Evolutionary conservation across 2,888 invertebrate species (phyloP), one percentile per base, ranked within the genome.

Genomic region (Torymus texanus): DNA sequence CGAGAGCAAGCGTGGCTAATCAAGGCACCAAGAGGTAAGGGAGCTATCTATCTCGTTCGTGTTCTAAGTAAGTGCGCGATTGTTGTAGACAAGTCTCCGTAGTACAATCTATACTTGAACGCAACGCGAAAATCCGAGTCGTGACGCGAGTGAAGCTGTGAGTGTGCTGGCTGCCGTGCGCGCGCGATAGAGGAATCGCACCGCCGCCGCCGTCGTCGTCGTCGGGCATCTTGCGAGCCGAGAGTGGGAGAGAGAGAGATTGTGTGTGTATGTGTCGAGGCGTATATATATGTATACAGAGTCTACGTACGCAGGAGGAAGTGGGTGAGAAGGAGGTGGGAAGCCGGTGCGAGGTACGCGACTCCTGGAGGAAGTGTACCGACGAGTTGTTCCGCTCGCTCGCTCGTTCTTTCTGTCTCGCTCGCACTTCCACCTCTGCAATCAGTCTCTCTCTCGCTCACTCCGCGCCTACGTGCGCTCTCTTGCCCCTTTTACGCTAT

Each of bases 1-100:
- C 62, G 67, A 50, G 78, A 78, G 79, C 81, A 79, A 85, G 95
- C 95, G 95, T 95, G 95, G 95, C 95, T 95, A 95, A 94, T 94
- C 94, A 94, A 94, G 94, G 94, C 93, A 94, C 94, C 92, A 94
- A 94, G 94, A 94, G 95, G 94, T 94, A 93, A 92, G 88, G 41
- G 41, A 41, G 41, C 41, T 41, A 41, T 4, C 41, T 41, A 41
- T 5, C 41, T 41, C 41, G 41, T 41, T 41, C 41, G 8, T 41
- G 41, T 41, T 41, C 1, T 8, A 29, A 29, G 29, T 41, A 41
- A 41, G 41, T 41, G 41, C 41, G 41, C 8, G 8, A 8, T 0
- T 8, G 8, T 5, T 41, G 41, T 41, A 41, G 41, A 5, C 41
- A 8, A 5, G 8, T 41, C 41, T 41, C 8, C 41, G 41, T 41